phyloP scores from a whole-genome alignment of 2,888 invertebrate genomes.

The Liodrosophila aerea region DNA sequence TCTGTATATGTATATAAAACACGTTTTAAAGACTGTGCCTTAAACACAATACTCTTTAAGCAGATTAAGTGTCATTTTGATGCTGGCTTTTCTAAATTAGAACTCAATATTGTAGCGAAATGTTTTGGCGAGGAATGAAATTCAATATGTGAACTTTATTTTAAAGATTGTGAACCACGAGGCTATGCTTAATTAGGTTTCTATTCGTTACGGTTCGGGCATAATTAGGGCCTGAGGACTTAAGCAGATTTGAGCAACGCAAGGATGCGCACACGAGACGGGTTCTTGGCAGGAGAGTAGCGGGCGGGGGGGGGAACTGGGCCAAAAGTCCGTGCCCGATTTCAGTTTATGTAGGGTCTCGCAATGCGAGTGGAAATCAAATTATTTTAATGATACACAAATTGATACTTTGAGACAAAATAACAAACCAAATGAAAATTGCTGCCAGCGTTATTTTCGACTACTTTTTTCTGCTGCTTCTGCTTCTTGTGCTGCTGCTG shows the following conservation, averaged over 20 bases:
- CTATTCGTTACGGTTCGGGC: constrained; percentile 24
- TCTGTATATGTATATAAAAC: too few relatives aligned
- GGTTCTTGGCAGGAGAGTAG: not conserved
- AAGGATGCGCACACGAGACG: constrained; percentile 2
- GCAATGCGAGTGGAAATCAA: constrained; percentile 71
- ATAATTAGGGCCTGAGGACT: constrained; percentile 59
- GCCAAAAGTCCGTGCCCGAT: constrained; percentile 19
- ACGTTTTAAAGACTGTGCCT: too few relatives aligned
- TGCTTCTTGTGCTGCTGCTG: constrained; percentile 36
- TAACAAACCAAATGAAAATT: constrained; percentile 76
- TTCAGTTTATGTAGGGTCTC: constrained; percentile 35
- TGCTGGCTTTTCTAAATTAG: not conserved
- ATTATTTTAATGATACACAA: constrained; percentile 80
- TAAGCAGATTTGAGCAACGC: constrained; percentile 33
- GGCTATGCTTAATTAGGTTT: constrained; percentile 52
- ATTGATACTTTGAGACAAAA: constrained; percentile 79
- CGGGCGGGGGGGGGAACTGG: not conserved
- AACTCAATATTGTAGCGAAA: constrained; percentile 23
- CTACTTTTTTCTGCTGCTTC: constrained; percentile 43
- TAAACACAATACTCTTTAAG: too few relatives aligned
- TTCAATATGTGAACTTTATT: constrained; percentile 44
- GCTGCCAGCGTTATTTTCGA: constrained; percentile 61
- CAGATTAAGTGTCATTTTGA: too few relatives aligned
- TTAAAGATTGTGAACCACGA: constrained; percentile 11
- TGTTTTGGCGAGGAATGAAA: constrained; percentile 28